Evolutionary conservation across 2,888 invertebrate species (phyloP).

Genomic region (Aricia artaxerxes): DNA sequence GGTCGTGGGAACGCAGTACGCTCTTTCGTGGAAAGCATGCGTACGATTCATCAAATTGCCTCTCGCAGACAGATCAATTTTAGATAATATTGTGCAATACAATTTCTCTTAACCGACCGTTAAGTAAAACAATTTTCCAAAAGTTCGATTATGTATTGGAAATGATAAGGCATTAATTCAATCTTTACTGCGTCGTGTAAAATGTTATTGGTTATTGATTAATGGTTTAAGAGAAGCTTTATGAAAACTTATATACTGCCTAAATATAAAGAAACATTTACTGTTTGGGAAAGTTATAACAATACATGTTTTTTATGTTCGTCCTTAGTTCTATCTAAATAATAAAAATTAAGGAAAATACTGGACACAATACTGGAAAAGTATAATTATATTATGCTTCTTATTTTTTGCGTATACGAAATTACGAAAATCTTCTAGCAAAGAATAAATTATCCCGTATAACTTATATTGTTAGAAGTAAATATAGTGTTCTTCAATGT

Average conservation of each 20-base stretch:
- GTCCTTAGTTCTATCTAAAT: too few species aligned
- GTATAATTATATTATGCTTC: too few species aligned
- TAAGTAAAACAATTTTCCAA: background rate
- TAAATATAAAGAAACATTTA: too few species aligned
- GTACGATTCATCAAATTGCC: constrained; percentile 67
- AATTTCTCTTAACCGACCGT: constrained; percentile 14
- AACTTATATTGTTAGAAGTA: too few species aligned
- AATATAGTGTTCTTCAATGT: background rate
- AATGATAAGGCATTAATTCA: background rate
- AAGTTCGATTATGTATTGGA: background rate
- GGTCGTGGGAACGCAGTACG: constrained; percentile 73
- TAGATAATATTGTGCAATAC: constrained; percentile 31
- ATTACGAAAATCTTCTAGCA: too few species aligned
- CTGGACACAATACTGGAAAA: too few species aligned
- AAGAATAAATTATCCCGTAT: too few species aligned
- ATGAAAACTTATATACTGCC: too few species aligned
- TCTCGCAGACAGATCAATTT: constrained; percentile 48
- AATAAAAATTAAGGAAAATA: too few species aligned
- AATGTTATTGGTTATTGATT: background rate
- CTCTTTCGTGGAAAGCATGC: constrained; percentile 69
- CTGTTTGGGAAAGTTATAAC: too few species aligned
- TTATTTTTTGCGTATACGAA: too few species aligned
- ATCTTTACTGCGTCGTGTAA: background rate
- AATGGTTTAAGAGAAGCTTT: background rate
- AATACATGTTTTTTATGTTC: too few species aligned